Base-by-base conservation (phyloP, 2,113 vertebrate genomes). In the Scortum barcoo region DNA sequence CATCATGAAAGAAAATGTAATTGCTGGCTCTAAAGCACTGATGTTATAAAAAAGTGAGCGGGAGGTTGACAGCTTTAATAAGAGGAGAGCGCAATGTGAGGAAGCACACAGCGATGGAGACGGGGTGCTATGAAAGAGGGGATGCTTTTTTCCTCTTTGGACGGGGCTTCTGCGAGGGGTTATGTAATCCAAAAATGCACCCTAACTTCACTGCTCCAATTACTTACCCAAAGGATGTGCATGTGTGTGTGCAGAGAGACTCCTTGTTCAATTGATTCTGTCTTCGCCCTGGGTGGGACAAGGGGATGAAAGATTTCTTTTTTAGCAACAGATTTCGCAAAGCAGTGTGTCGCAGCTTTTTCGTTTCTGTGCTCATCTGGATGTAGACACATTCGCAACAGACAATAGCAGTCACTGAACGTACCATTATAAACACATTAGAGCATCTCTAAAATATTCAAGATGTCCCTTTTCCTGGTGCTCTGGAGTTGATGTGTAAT, bases 1-100 rank as follows among this genome's bases (percentile, higher is more conserved):
- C 17, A 5, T 65, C 4, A 19, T 38, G 20, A 62, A 51, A 71
- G 81, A 71, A 88, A 89, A 89, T 90, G 73, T 48, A 76, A 90
- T 84, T 78, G 66, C 78, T 89, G 83, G 85, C 85, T 72, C 42
- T 3, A 61, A 72, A 68, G 38, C 72, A 13, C 1, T 11, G 16
- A 5, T 26, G 4, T 50, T 62, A 74, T 66, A 68, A 69, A 38
- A 60, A 69, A 75, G 50, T 57, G 38, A 71, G 54, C 30, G 6
- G 65, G 51, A 73, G 57, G 26, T 66, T 74, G 73, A 77, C 50
- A 73, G 40, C 36, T 84, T 87, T 76, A 70, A 81, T 85, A 74
- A 79, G 19, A 74, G n/a, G 51, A 72, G 65, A 30, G 38, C 20
- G 36, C 20, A 19, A 78, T 33, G 22, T 84, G 71, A 78, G 72